Base-by-base conservation (phyloP, 2,113 vertebrate species). In the Entelurus aequoreus region DNA sequence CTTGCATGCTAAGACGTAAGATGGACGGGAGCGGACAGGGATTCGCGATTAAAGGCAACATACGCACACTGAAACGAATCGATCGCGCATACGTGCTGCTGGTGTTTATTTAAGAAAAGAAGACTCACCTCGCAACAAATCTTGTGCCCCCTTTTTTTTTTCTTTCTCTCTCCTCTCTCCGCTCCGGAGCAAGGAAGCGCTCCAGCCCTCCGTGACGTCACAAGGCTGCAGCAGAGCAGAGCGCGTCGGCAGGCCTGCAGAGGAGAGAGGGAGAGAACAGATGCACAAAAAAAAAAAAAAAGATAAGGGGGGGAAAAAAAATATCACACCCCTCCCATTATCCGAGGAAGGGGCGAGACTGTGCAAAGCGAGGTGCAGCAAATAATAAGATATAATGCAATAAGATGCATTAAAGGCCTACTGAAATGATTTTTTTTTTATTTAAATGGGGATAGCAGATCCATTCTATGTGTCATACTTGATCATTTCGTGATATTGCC, bases 121-220 rank as follows among this genome's bases (percentile, higher is more conserved):
- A 76, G 74, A 87, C 88, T 90, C 87, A 90, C 90, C 90, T 89
- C 77, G 75, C 72, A 44, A 44, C 38, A 77, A 28, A 59, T 78
- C 77, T 74, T 87, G 84, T 87, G 77, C 83, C 77, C 88, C 86
- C 86, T 88, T 85, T 88, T 84, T 28, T 28, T 28, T 28, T 28
- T 28, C 3, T 28, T 84, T 84, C 68, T 67, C 70, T 62, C 36
- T 84, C 86, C 84, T 82, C 82, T 70, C 62, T 71, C 65, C 69
- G 63, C 80, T 77, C 73, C 71, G 76, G 48, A 84, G 77, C 78
- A 77, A 86, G 84, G 82, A 88, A 75, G 84, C 75, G 88, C 85
- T 87, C 79, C 67, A 82, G 84, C 82, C 73, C 65, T 73, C 75
- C 50, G 67, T 91, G 89, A 91, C 90, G 90, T 91, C 90, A 91